Base-by-base conservation (phyloP, 2,888 invertebrate species). In the Microplitis deprimator region DNA sequence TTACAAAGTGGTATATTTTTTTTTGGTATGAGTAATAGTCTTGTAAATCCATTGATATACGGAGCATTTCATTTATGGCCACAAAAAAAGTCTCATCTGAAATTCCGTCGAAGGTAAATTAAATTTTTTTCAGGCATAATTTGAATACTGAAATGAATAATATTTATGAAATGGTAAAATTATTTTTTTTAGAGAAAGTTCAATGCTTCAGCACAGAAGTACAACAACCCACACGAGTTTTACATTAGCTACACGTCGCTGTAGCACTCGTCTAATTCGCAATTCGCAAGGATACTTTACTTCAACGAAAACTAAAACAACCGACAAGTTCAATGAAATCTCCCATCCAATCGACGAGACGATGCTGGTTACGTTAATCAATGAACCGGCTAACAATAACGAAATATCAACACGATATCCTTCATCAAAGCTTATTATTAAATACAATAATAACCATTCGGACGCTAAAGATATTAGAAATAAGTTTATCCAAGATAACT, bases 11-110 rank as follows among this genome's bases (percentile, higher is more conserved):
- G 93, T 61, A 95, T 96, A 81, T 96, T 96, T 90, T 95, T 95
- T 91, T 96, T 96, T 85, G 96, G 96, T 5, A 95, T 96, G 94
- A 95, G 95, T 74, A 96, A 96, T 90, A 95, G 96, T 88, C 92
- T 96, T 85, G 93, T 96, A 82, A 96, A 96, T 89, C 96, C 96
- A 0, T 91, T 96, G 72, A 96, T 96, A 83, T 96, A 96, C 84
- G 96, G 96, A 50, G 96, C 96, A n/a, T 96, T 96, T 90, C 96
- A 96, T 89, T 91, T 96, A 80, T 95, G 95, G 92, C 93, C 94
- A 4, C 92, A 92, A 13, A 62, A 29, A 13, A 72, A 72, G 10
- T 16, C 41, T 29, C 71, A 68, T 39, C 41, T 16, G n/a, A 71
- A 50, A 60, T 39, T 41, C 41, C 10, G 61, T 65, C 61, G 39